Percentiles rank a stretch among this genome's conserved stretches.
phyloP scores from a whole-genome alignment of 2,888 invertebrate genomes.

The Andricus curvator region DNA sequence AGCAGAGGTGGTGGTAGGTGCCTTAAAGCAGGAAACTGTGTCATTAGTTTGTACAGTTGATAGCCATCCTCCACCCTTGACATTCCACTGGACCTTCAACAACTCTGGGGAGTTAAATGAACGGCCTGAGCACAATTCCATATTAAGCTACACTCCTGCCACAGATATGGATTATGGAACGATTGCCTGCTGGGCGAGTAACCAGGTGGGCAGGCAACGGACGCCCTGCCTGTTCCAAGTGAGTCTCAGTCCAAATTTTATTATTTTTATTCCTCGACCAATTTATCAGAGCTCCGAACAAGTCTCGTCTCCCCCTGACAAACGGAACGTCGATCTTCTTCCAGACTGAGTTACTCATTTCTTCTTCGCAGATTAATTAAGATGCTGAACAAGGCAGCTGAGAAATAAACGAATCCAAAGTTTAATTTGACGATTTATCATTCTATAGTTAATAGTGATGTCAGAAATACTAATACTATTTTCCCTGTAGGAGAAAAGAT shows the following conservation, averaged over 20 bases:
- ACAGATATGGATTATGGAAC: constrained; percentile 95
- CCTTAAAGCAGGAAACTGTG: constrained; percentile 93
- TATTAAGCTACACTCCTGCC: constrained; percentile 91
- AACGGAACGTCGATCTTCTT: constrained; percentile 32
- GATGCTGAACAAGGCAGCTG: constrained; percentile 24
- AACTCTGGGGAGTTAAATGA: constrained; percentile 92
- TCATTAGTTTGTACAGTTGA: constrained; percentile 91
- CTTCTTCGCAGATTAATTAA: constrained; percentile 32
- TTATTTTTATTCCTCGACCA: constrained; percentile 39
- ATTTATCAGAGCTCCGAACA: constrained; percentile 7
- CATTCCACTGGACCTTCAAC: constrained; percentile 96
- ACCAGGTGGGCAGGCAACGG: constrained; percentile 90
- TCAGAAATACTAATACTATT: too few species aligned
- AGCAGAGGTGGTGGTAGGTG: constrained; percentile 89
- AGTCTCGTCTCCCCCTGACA: constrained; percentile 27
- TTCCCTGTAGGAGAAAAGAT: too few species aligned
- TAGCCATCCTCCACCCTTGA: constrained; percentile 91
- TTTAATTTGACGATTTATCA: not conserved
- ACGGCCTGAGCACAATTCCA: constrained; percentile 84
- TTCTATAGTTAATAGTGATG: not conserved
- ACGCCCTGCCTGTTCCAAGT: constrained; percentile 93
- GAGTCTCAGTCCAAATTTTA: constrained; percentile 52
- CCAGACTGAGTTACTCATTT: constrained; percentile 27
- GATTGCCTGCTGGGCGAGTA: constrained; percentile 91
- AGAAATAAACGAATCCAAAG: not conserved